Conservation (phyloP, 2,113 vertebrate genomes). For the Taurulus bubalis region DNA sequence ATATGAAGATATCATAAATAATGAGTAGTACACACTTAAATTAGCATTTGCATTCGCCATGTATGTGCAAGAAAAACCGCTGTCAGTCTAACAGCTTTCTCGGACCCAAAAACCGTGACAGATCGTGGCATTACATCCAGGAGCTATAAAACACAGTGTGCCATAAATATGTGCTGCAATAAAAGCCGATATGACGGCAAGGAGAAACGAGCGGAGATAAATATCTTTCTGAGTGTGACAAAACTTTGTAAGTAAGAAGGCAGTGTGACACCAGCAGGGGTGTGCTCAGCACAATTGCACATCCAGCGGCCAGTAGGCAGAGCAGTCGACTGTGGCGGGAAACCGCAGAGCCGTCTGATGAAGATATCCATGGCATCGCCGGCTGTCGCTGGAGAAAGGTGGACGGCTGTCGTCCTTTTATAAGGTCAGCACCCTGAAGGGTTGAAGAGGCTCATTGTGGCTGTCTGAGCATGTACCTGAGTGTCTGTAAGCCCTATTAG, state of each 20-base stretch:
- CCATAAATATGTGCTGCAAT: constrained; percentile 14
- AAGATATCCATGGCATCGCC: constrained; percentile 52
- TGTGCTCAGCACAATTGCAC: constrained; percentile 59
- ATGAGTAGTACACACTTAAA: neutral
- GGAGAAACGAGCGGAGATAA: constrained; percentile 1
- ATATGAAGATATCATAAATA: neutral
- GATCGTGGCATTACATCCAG: neutral
- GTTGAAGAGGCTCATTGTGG: constrained; percentile 41
- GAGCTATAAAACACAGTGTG: neutral
- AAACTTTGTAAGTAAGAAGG: constrained; percentile 51
- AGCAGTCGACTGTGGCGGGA: constrained; percentile 51
- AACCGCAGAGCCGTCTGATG: constrained; percentile 43
- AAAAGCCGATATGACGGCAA: neutral
- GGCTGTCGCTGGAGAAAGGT: constrained; percentile 60
- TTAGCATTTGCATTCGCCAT: neutral
- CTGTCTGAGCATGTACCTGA: constrained; percentile 49
- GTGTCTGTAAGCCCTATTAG: constrained; percentile 23
- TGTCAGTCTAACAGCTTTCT: neutral
- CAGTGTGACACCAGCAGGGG: constrained; percentile 57
- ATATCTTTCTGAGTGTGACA: constrained; percentile 17
- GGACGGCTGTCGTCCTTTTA: constrained; percentile 45
- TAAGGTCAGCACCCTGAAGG: constrained; percentile 43
- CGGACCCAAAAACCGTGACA: neutral
- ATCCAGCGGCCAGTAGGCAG: constrained; percentile 44
- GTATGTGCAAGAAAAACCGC: neutral